A percentile compares a stretch with the other conserved stretches of the same genome.
Evolutionary conservation across 2,797 vertebrate species (phyloP).

Genomic region (Rhyacichthys aspro): DNA sequence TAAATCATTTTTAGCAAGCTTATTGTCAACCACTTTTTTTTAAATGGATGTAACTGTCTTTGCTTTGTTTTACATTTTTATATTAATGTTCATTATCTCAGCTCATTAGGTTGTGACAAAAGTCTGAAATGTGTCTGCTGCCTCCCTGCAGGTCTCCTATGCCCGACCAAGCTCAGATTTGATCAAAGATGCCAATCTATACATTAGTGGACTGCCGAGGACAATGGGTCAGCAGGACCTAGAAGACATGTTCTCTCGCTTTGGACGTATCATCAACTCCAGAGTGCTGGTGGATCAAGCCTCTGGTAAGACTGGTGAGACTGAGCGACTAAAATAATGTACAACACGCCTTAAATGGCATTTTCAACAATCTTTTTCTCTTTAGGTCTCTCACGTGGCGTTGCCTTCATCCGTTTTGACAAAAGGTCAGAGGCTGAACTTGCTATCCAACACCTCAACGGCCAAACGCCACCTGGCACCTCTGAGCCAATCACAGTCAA

Average conservation of each 20-base stretch:
- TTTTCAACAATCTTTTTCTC: background rate
- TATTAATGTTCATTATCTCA: background rate
- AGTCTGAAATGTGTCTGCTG: constrained; percentile 15
- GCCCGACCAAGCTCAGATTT: constrained; percentile 95
- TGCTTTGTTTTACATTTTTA: constrained; percentile 1
- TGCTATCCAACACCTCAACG: constrained; percentile 94
- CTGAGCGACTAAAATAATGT: background rate
- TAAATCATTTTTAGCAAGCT: background rate
- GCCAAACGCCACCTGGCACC: constrained; percentile 90
- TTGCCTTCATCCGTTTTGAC: constrained; percentile 97
- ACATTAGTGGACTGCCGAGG: constrained; percentile 94
- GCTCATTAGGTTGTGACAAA: background rate
- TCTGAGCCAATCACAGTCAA: constrained; percentile 97
- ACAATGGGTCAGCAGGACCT: constrained; percentile 95
- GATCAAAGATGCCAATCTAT: constrained; percentile 97
- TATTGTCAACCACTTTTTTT: constrained; percentile 19
- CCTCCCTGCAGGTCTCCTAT: constrained; percentile 70
- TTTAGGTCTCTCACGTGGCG: constrained; percentile 92
- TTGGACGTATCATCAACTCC: constrained; percentile 95
- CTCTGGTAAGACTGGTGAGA: constrained; percentile 79
- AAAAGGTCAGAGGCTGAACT: constrained; percentile 95
- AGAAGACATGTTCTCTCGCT: constrained; percentile 95
- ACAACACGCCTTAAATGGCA: rapidly evolving
- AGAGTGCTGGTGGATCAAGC: constrained; percentile 96
- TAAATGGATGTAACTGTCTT: constrained; percentile 34